A percentile compares a stretch with the other conserved stretches of the same genome.
These are phyloP conservation scores for Phaonia tiefii DNA, from an alignment of 2,888 invertebrate species.

Conservation along the genomic window DNA sequence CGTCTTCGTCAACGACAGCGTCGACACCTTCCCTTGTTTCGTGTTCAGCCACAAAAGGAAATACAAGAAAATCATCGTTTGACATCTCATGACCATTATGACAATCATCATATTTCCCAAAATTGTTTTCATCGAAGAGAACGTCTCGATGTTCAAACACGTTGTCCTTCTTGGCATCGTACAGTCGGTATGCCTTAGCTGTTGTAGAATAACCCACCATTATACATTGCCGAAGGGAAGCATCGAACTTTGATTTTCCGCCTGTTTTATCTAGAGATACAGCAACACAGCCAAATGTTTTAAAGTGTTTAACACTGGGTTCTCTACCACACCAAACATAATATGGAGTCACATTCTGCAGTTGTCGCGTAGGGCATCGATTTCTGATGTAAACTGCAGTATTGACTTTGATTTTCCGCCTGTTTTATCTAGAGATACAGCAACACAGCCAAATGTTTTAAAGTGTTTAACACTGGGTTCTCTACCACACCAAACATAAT, in stretches of 20 bases:
- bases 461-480: background rate
- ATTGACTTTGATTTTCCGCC: too few relatives aligned
- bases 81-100: too few relatives aligned
- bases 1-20: too few relatives aligned
- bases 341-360: background rate
- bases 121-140: too few relatives aligned
- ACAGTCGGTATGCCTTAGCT: background rate
- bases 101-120: too few relatives aligned
- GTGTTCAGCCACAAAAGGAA: too few relatives aligned
- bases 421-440: background rate
- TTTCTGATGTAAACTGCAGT: background rate
- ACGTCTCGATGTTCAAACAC: too few relatives aligned
- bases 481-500: background rate
- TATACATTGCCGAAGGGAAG: background rate
- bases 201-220: background rate
- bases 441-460: background rate
- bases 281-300: background rate
- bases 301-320: background rate
- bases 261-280: background rate
- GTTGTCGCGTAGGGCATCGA: background rate
- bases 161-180: background rate
- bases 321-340: background rate
- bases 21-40: constrained; percentile 1
- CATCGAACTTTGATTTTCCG: background rate
- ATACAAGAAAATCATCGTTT: too few relatives aligned